These are phyloP conservation scores for Drosophila kohkoa DNA, from an alignment of 1,140 invertebrate species.

Conservation along the genomic window DNA sequence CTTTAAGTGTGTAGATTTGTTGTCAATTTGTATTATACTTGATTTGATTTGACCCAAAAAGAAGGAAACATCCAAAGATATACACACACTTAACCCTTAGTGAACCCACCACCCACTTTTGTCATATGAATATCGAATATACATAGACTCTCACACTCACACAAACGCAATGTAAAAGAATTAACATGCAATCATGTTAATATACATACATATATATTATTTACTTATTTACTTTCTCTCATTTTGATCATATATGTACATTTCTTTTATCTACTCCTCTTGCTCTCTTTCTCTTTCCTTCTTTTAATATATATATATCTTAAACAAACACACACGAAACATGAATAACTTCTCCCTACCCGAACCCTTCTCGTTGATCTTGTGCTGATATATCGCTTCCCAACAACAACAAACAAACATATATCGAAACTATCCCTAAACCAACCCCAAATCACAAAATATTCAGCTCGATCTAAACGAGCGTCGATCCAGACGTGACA, in stretches of 20 bases:
- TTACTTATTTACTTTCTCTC: conserved; percentile 39
- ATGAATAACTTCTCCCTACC: conserved; percentile 3
- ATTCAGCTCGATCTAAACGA: conserved; percentile 84
- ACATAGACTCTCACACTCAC: conserved; percentile 32
- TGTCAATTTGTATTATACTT: conserved; percentile 25
- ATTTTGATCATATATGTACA: conserved; percentile 68
- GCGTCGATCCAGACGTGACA: conserved; percentile 89
- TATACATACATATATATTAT: neutral
- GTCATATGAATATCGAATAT: conserved; percentile 21
- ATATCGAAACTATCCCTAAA: conserved; percentile 5
- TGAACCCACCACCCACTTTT: conserved; percentile 24
- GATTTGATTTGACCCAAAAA: conserved; percentile 50
- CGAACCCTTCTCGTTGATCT: conserved; percentile 16
- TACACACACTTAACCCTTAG: conserved; percentile 41
- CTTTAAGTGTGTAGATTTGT: conserved; percentile 66
- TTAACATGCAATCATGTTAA: conserved; percentile 37
- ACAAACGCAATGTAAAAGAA: conserved; percentile 36
- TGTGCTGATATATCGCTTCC: conserved; percentile 21
- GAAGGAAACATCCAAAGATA: conserved; percentile 23
- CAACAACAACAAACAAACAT: conserved; percentile 14
- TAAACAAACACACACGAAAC: conserved; percentile 8
- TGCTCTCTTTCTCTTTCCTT: conserved; percentile 66
- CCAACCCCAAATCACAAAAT: conserved; percentile 34
- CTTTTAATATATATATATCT: neutral
- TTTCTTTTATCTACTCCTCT: conserved; percentile 57